phyloP scores from a whole-genome alignment of 2,797 vertebrate species.

The Limnodromus scolopaceus region DNA sequence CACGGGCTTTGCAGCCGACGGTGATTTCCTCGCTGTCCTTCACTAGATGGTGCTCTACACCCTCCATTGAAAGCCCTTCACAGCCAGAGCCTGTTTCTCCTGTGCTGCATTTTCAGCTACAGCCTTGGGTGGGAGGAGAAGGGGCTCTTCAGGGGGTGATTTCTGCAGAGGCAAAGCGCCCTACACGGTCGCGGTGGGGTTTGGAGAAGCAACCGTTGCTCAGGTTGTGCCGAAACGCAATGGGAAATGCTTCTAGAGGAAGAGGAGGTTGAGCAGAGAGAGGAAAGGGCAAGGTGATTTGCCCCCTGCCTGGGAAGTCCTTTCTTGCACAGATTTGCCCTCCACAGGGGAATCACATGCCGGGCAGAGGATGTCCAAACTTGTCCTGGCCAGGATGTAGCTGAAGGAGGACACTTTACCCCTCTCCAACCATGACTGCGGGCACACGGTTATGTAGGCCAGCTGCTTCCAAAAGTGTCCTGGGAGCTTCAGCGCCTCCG shows the following conservation, averaged over 20 bases:
- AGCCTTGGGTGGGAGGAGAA: neutral
- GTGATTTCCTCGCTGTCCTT: neutral
- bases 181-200: no score
- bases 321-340: neutral
- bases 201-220: neutral
- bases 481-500: rapidly evolving
- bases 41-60: conserved; percentile 60
- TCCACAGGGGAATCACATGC: rapidly evolving
- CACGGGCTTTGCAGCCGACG: neutral
- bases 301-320: neutral
- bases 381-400: no score
- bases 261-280: neutral
- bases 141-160: rapidly evolving
- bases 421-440: rapidly evolving
- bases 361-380: neutral
- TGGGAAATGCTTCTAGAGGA: neutral
- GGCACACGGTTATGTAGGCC: rapidly evolving
- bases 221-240: rapidly evolving
- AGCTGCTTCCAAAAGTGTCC: rapidly evolving
- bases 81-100: rapidly evolving
- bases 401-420: neutral
- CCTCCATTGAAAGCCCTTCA: neutral
- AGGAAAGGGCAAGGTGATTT: neutral
- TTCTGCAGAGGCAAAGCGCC: neutral
- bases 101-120: rapidly evolving